Percentiles rank a stretch among this genome's conserved stretches.
Evolutionary conservation across 2,888 invertebrate genomes (phyloP).

Genomic region (Anarsia innoxiella): DNA sequence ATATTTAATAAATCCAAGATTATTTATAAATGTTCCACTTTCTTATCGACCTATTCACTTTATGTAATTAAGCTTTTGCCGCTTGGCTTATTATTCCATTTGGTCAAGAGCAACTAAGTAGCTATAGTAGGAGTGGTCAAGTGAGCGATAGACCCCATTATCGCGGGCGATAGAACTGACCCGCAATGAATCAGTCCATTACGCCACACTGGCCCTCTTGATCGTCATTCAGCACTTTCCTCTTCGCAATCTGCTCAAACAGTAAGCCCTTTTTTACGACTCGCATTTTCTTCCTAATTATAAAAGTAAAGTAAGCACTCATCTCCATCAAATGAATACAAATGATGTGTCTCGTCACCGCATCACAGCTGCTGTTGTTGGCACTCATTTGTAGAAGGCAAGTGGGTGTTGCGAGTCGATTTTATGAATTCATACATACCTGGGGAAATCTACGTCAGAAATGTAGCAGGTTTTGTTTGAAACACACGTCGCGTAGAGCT

Average conservation of each 20-base stretch:
- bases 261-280: slow-evolving; percentile 4
- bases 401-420: slow-evolving; percentile 1
- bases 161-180: slow-evolving; percentile 17
- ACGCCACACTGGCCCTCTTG: slow-evolving; percentile 20
- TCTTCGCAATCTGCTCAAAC: slow-evolving; percentile 9
- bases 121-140: slow-evolving; percentile 6
- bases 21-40: too few relatives aligned
- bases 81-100: neutral
- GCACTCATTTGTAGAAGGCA: neutral
- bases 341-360: slow-evolving; percentile 7
- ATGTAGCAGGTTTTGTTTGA: slow-evolving; percentile 18
- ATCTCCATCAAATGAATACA: slow-evolving; percentile 7
- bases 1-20: too few relatives aligned
- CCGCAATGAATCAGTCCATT: slow-evolving; percentile 32
- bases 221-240: slow-evolving; percentile 25
- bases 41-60: slow-evolving; percentile 1
- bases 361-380: neutral
- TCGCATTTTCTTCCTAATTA: slow-evolving; percentile 5
- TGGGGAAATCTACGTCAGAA: slow-evolving; percentile 34
- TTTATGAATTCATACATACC: slow-evolving; percentile 35
- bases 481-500: slow-evolving; percentile 13
- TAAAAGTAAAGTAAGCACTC: slow-evolving; percentile 2
- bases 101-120: slow-evolving; percentile 2
- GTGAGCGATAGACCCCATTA: slow-evolving; percentile 32
- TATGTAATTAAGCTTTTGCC: neutral